Base-by-base conservation (phyloP, 2,797 vertebrate species). In the Danio kyathit region DNA sequence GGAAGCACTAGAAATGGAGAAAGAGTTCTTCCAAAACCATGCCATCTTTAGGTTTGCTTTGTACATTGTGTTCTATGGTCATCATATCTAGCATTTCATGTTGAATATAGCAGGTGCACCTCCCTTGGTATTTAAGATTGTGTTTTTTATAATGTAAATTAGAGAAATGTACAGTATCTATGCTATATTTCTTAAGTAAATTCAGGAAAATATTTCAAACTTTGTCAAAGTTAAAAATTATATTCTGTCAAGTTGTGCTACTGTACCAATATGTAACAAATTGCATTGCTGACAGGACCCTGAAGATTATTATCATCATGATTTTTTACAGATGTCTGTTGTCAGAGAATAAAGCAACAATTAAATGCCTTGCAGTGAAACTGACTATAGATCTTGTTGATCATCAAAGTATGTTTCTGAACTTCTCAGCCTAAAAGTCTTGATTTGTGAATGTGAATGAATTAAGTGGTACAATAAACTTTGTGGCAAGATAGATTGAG, bases 1-100 rank as follows among this genome's bases (percentile, higher is more conserved):
- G 0, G 16, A 89, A 9, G 93, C 94, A 0, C 85, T 92, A 13
- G 6, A 85, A 1, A 90, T 77, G 6, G 95, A 96, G 84, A 91
- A 19, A 41, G 29, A 1, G 8, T 96, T 96, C 88, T 96, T 98
- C 0, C 67, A 82, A 78, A 87, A 85, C 0, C 95, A 97, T 66
- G 8, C 64, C 0, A 0, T 90, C 5, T 96, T 95, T 88, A 92
- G 93, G 95, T 96, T n/a, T 19, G 38, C 19, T 7, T 12, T 64
- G 8, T 13, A 79, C 51, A 59, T 49, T 69, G 7, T 74, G 64
- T 51, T 52, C 2, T 14, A 3, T 19, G 51, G 5, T 29, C 14
- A 21, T 29, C 14, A 21, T 38, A 2, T 57, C 41, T 72, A 3
- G 10, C 6, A 40, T 46, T 76, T 7, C 46, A 11, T 21, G 5